phyloP scores from a whole-genome alignment of 2,888 invertebrate species.

The Eilema griseolum region DNA sequence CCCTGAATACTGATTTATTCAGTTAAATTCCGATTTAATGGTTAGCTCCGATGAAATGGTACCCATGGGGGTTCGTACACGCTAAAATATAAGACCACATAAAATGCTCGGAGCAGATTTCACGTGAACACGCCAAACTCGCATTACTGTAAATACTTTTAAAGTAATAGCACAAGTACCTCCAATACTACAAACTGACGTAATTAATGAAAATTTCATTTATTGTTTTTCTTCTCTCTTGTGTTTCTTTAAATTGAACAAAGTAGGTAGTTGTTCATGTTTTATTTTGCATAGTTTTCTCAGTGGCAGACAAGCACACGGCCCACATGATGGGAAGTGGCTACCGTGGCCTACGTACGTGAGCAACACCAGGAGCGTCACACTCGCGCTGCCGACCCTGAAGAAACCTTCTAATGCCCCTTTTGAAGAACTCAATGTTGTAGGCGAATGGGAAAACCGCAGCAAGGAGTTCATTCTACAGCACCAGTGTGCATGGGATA shows the following conservation, averaged over 20 bases:
- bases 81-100: background rate
- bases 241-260: background rate
- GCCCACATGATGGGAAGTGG: too few species aligned
- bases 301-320: too few species aligned
- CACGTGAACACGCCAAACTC: slow-evolving; percentile 2
- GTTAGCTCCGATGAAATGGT: slow-evolving; percentile 1
- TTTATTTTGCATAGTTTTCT: background rate
- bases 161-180: background rate
- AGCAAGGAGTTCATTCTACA: too few species aligned
- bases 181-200: background rate
- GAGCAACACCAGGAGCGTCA: too few species aligned
- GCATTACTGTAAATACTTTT: background rate
- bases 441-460: too few species aligned
- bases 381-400: too few species aligned
- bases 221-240: background rate
- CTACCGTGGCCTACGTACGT: too few species aligned
- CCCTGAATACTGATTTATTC: background rate
- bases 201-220: slow-evolving; percentile 1
- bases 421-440: too few species aligned
- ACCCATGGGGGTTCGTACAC: background rate
- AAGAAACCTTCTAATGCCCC: too few species aligned
- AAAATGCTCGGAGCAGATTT: background rate
- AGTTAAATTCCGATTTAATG: background rate
- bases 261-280: background rate
- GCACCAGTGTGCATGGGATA: too few species aligned